Conservation (phyloP, 2,113 vertebrate species). For the Notothenia coriiceps region DNA sequence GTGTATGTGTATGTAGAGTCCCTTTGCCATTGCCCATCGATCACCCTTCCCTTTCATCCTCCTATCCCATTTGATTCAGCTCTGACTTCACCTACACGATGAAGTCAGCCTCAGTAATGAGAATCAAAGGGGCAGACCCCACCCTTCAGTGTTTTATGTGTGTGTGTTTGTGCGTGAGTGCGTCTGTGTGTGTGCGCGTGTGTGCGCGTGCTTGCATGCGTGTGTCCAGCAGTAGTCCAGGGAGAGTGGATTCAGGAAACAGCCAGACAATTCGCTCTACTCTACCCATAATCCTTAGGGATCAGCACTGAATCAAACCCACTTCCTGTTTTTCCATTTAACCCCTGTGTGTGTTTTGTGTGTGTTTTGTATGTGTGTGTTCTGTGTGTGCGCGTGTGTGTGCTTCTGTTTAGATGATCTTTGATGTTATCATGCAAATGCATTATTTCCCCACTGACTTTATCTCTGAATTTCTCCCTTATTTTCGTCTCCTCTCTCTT, state of each 20-base stretch:
- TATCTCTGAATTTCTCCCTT: slow-evolving; percentile 48
- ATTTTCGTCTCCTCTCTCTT: slow-evolving; percentile 10
- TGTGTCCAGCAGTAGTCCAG: slow-evolving; percentile 40
- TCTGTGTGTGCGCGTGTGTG: slow-evolving; percentile 25
- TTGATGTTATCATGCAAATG: slow-evolving; percentile 71
- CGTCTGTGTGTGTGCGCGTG: neutral
- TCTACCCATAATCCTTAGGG: slow-evolving; percentile 74
- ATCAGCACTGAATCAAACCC: slow-evolving; percentile 69
- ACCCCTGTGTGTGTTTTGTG: slow-evolving; percentile 3
- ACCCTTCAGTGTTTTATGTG: slow-evolving; percentile 37
- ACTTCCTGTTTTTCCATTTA: slow-evolving; percentile 70
- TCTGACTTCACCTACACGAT: slow-evolving; percentile 78
- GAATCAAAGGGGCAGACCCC: slow-evolving; percentile 33
- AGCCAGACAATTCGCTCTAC: slow-evolving; percentile 69
- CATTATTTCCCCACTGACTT: slow-evolving; percentile 42
- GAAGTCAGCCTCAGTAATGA: slow-evolving; percentile 85
- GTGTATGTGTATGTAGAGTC: neutral
- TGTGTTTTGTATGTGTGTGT: slow-evolving; percentile 3
- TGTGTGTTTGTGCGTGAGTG: neutral
- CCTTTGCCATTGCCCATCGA: neutral
- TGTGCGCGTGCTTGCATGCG: neutral
- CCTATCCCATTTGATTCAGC: slow-evolving; percentile 48
- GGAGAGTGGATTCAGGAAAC: slow-evolving; percentile 59
- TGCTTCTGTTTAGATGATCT: slow-evolving; percentile 47
- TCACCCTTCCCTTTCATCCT: slow-evolving; percentile 11